Evolutionary conservation across 53 echinoderm and acorn worm genomes (phyloP).

Genomic region (Arbacia lixula): DNA sequence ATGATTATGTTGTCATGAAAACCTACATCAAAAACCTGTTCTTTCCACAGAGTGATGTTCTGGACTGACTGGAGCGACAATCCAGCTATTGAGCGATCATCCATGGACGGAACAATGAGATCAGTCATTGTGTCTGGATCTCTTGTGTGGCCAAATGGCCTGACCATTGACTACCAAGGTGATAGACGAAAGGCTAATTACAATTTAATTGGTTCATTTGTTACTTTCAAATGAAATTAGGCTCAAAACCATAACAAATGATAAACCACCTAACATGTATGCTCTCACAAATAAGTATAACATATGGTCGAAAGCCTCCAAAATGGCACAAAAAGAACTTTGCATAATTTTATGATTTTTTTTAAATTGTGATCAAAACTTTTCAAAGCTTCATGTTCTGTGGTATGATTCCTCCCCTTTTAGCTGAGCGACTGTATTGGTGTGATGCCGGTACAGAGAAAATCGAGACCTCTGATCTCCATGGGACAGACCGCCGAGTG

Average conservation of each 20-base stretch:
- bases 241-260: too few relatives aligned
- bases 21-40: too few relatives aligned
- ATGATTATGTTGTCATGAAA: too few relatives aligned
- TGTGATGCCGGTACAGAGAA: slow-evolving; percentile 64
- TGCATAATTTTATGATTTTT: too few relatives aligned
- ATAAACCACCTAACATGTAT: too few relatives aligned
- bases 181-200: too few relatives aligned
- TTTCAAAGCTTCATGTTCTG: not conserved
- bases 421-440: slow-evolving; percentile 74
- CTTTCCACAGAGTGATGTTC: slow-evolving; percentile 68
- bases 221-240: too few relatives aligned
- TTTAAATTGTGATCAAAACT: too few relatives aligned
- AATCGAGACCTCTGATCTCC: slow-evolving; percentile 68
- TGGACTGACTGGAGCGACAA: slow-evolving; percentile 74
- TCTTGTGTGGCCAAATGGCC: slow-evolving; percentile 72
- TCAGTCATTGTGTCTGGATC: slow-evolving; percentile 27
- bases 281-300: too few relatives aligned
- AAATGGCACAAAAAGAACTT: too few relatives aligned
- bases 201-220: too few relatives aligned
- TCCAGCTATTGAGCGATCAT: slow-evolving; percentile 63
- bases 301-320: too few relatives aligned
- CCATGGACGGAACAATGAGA: slow-evolving; percentile 58
- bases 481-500: slow-evolving; percentile 47
- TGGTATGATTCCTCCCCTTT: not conserved
- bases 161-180: slow-evolving; percentile 62